A percentile compares a stretch with the other conserved stretches of the same genome.
These are phyloP conservation scores for Enteromius afrohamiltoni DNA, from an alignment of 2,797 vertebrate species.

Conservation along the genomic window DNA sequence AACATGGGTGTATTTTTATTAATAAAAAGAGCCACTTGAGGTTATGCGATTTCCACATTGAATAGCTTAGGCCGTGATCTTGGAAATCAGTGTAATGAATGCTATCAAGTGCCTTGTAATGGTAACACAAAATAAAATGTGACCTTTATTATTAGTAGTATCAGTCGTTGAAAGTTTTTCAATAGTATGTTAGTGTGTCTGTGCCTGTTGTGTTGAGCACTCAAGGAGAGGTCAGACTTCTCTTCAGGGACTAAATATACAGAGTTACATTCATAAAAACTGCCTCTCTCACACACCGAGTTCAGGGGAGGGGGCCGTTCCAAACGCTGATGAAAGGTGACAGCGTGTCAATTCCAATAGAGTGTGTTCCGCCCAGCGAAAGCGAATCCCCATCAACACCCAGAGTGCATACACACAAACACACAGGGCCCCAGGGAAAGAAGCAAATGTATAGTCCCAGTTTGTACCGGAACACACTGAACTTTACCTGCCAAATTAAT, in stretches of 20 bases:
- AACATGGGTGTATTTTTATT: neutral
- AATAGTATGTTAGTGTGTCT: slow-evolving; percentile 24
- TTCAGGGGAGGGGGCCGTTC: slow-evolving; percentile 48
- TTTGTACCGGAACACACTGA: slow-evolving; percentile 7
- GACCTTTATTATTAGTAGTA: neutral
- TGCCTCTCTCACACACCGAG: slow-evolving; percentile 54
- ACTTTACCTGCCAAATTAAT: slow-evolving; percentile 38
- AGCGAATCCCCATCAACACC: slow-evolving; percentile 56
- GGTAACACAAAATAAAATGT: neutral
- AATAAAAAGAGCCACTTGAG: neutral
- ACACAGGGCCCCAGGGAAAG: slow-evolving; percentile 29
- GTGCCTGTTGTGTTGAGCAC: slow-evolving; percentile 16
- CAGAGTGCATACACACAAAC: slow-evolving; percentile 43
- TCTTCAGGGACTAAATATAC: slow-evolving; percentile 43
- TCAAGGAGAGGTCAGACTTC: slow-evolving; percentile 55
- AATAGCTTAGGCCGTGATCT: neutral
- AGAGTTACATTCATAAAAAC: slow-evolving; percentile 60
- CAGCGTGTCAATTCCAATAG: slow-evolving; percentile 76
- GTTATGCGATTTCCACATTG: neutral
- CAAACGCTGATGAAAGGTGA: slow-evolving; percentile 75
- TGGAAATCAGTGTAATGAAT: neutral
- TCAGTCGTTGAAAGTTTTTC: neutral
- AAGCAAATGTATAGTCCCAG: slow-evolving; percentile 27
- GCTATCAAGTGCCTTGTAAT: neutral
- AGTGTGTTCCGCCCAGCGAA: slow-evolving; percentile 58